Evolutionary conservation across 2,113 vertebrate genomes (phyloP).

Genomic region (Chascanopsetta lugubris): DNA sequence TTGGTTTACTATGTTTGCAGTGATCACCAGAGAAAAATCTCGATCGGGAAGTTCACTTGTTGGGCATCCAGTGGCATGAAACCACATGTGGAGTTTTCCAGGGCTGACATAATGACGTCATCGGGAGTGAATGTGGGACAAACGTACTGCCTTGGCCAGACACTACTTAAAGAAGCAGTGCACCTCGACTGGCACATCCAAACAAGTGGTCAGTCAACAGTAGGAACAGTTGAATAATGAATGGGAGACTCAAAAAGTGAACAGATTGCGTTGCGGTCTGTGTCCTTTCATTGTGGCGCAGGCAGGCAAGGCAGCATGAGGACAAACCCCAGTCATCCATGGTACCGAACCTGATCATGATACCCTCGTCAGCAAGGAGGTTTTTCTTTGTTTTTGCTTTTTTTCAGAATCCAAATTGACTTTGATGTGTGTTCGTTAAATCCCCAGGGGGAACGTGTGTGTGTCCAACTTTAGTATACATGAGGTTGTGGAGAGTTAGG

Average conservation of each 20-base stretch:
- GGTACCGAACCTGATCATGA: not conserved
- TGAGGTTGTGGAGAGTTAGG: not conserved
- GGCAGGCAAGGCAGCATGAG: conserved; percentile 4
- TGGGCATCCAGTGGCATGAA: too few species aligned
- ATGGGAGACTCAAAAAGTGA: not conserved
- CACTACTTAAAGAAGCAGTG: too few species aligned
- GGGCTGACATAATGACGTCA: too few species aligned
- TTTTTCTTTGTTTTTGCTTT: too few species aligned
- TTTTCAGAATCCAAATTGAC: conserved; percentile 1
- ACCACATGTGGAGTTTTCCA: too few species aligned
- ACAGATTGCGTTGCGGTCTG: conserved; percentile 4
- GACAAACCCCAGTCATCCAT: conserved; percentile 18
- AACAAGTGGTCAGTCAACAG: too few species aligned
- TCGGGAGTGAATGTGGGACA: too few species aligned
- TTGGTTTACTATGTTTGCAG: too few species aligned
- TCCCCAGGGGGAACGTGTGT: not conserved
- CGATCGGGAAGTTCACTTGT: too few species aligned
- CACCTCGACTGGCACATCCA: too few species aligned
- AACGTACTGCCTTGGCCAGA: too few species aligned
- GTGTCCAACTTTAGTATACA: not conserved
- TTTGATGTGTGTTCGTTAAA: not conserved
- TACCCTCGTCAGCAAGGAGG: conserved; percentile 6
- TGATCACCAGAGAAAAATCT: too few species aligned
- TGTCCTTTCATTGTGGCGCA: not conserved
- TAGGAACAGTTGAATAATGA: not conserved